Evolutionary conservation across 2,797 vertebrate genomes (phyloP).

Genomic region (Anguilla megastoma): DNA sequence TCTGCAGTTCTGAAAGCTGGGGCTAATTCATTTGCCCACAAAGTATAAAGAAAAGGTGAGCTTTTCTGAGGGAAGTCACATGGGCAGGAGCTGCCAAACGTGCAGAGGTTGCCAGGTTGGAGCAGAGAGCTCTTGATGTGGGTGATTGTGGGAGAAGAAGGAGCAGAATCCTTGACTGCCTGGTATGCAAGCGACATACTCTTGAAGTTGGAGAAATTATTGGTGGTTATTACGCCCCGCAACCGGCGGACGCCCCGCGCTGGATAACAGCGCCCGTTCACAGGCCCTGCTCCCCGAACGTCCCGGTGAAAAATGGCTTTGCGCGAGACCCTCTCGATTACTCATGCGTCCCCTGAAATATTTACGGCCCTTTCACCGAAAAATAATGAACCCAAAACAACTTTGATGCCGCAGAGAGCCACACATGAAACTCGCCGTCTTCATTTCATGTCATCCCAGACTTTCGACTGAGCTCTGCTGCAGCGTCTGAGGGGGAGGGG

Average conservation of each 20-base stretch:
- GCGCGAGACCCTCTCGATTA: conserved; percentile 62
- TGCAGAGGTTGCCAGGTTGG: background rate
- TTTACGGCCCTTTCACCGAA: conserved; percentile 63
- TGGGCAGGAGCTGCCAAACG: background rate
- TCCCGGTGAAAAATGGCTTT: background rate
- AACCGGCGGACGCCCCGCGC: background rate
- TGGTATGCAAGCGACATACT: background rate
- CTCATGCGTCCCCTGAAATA: conserved; percentile 66
- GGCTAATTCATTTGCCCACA: background rate
- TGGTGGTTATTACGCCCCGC: background rate
- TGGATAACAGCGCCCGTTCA: background rate
- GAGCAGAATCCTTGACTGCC: background rate
- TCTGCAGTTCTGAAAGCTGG: background rate
- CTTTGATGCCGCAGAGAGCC: conserved; percentile 60
- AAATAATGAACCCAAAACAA: conserved; percentile 67
- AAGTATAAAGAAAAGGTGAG: background rate
- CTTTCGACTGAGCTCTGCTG: conserved; percentile 64
- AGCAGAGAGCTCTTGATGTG: background rate
- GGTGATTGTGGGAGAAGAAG: background rate
- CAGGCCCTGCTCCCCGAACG: background rate
- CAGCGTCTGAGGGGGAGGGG: background rate
- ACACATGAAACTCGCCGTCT: conserved; percentile 65
- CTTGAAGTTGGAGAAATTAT: background rate
- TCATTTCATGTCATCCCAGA: conserved; percentile 65
- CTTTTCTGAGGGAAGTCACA: background rate